Evolutionary conservation across 2,797 vertebrate genomes (phyloP), one percentile per base, ranked within the genome.

Genomic region (Chelon auratus): DNA sequence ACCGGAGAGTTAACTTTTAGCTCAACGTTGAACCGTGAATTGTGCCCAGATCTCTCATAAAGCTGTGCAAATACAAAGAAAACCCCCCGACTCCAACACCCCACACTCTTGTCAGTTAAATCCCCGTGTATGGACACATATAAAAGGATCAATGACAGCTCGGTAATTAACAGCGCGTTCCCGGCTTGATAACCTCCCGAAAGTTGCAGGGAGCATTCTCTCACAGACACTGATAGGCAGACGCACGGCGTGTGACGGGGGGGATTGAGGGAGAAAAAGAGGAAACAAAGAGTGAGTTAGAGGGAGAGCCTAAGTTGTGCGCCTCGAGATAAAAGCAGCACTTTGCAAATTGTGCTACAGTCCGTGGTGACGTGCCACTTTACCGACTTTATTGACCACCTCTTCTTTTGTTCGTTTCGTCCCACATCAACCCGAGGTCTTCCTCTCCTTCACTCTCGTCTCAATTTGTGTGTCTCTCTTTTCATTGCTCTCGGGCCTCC

Each of bases 151-250:
- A 77, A 67, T 84, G 84, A 71, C 83, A 77, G 78, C 82, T 83
- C 14, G 0, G 77, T 86, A 88, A 86, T 91, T 85, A 87, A 78
- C 79, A 79, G 72, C 37, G 33, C 53, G 62, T 40, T 33, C 33
- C 53, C 18, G 55, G 48, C 61, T 71, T 59, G 76, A 86, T 84
- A 83, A 79, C 83, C 64, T 85, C 63, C 45, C 22, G 51, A 78
- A 72, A 62, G 43, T 76, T 36, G 68, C 1, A 1, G 59, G 55
- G 61, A 33, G 66, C 54, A 42, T 59, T 47, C 61, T 55, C 58
- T 77, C 36, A 18, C 61, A 64, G 77, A 52, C 54, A 68, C 7
- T 63, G 68, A 82, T 72, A 66, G 59, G 50, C 70, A 75, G 54
- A 62, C 72, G 62, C 70, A 69, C 63, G 45, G 24, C 67, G 65